Percentiles rank a stretch among this genome's conserved stretches.
Evolutionary conservation across 1,140 invertebrate species (phyloP).

Genomic region (Drosophila bocki): DNA sequence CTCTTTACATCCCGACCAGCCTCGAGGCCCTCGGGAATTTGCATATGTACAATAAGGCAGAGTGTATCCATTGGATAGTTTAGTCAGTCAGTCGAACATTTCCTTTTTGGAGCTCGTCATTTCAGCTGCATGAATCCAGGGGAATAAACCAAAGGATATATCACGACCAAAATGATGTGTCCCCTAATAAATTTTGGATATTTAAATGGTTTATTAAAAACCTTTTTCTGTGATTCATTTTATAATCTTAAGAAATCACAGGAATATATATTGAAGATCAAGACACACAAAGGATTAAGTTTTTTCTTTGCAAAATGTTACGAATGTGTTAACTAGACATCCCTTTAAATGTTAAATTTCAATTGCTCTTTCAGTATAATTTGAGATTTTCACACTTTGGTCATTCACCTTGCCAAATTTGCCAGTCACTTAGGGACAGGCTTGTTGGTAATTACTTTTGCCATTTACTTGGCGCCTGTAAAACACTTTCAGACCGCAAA

Average conservation of each 20-base stretch:
- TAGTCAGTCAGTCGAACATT: constrained; percentile 31
- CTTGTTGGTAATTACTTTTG: constrained; percentile 67
- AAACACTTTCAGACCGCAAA: constrained; percentile 67
- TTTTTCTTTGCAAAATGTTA: no score
- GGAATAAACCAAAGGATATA: constrained; percentile 10
- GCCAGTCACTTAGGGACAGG: constrained; percentile 11
- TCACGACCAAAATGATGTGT: not conserved
- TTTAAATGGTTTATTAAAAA: not conserved
- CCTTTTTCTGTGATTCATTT: no score
- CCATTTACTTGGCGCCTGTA: constrained; percentile 70
- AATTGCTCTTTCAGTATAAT: not conserved
- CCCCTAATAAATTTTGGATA: not conserved
- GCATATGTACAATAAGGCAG: constrained; percentile 59
- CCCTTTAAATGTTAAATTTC: no score
- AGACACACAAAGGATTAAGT: no score
- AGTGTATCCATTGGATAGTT: constrained; percentile 49
- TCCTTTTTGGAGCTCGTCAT: constrained; percentile 27
- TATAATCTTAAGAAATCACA: no score
- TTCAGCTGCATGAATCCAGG: not conserved
- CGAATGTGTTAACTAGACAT: no score
- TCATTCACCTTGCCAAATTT: constrained; percentile 59
- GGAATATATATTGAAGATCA: no score
- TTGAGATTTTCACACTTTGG: constrained; percentile 24
- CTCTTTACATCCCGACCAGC: constrained; percentile 7
- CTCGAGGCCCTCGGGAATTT: constrained; percentile 42